Evolutionary conservation across 2,113 vertebrate genomes (phyloP), one percentile per base, ranked within the genome.

Genomic region (Diadophis punctatus): DNA sequence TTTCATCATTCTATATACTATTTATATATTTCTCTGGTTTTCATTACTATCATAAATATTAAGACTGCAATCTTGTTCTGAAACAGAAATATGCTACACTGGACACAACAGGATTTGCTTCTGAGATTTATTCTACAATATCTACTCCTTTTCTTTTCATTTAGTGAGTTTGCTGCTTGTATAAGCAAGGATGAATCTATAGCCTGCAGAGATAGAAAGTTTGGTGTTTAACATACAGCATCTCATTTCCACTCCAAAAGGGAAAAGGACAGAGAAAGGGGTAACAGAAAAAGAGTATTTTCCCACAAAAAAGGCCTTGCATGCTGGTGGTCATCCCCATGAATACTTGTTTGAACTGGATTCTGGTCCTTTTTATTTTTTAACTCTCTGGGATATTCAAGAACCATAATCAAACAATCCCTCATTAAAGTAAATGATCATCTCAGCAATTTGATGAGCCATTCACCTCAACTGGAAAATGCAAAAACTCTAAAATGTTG

Each of bases 21-120:
- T 68, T 94, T 91, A 93, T 93, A 92, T 93, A 49, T 90, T 48
- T 94, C 91, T 84, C 68, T 88, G 48, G 84, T 27, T 91, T 51
- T 34, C 90, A 58, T 91, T 87, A 58, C 89, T n/a, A 1, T 88
- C 95, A 90, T 30, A 92, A 92, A 30, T 39, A 86, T 46, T 56
- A 55, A 56, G 23, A 25, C 46, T 39, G n/a, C 27, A 90, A 23
- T 90, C 18, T 22, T n/a, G 48, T 87, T n/a, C 49, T 87, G 34
- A 87, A 51, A 8, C 18, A 52, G 27, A n/a, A n/a, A 53, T 48
- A 87, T 34, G 49, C 86, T n/a, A 18, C 86, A 87, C 20, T n/a
- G n/a, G 94, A 51, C 23, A 92, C 39, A 87, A 92, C 48, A 49
- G 85, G 46, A 49, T 48, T 49, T 86, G 25, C 46, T 30, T 49